Evolutionary conservation across 2,888 invertebrate species (phyloP), one percentile per base, ranked within the genome.

Genomic region (Mythimna lalbum): DNA sequence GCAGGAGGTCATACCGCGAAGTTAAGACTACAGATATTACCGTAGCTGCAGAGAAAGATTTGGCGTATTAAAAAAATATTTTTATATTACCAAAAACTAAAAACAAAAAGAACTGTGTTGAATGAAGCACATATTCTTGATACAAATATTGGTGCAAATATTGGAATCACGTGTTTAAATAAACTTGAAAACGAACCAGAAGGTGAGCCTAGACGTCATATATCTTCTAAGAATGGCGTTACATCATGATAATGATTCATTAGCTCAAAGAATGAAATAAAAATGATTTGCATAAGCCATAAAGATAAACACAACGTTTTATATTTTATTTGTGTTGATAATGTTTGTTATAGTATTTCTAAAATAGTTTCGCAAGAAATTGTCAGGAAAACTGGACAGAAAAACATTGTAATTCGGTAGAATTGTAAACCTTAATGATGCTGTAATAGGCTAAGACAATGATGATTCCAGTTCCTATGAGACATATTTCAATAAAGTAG

Each of bases 131-230:
- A 78, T 60, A 17, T 59, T 75, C 53, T 55, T 63, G 33, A 63
- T 63, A 43, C 63, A 63, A 78, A 63, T 72, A 62, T 63, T 78
- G 21, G 52, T 52, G 36, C 56, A 77, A 63, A 67, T 77, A 63
- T 63, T 57, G 39, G 21, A 57, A 57, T 80, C 53, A 43, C 64
- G 47, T 76, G 76, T 76, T 80, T 55, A 64, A 50, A 75, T 53
- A 75, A 75, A 68, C 61, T 75, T 62, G 76, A 43, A 56, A 68
- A 63, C 9, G 12, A 21, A 47, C 23, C 50, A 33, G 55, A 80
- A 75, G 81, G 76, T 80, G 59, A 80, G 53, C 50, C 52, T 76
- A 60, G 47, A 69, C 65, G 65, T 78, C 81, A 80, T 75, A 50
- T 39, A 47, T 59, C 27, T 78, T 78, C 55, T 65, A 50, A 47